phyloP scores from a whole-genome alignment of 1,140 invertebrate species.

The Penaeus indicus region DNA sequence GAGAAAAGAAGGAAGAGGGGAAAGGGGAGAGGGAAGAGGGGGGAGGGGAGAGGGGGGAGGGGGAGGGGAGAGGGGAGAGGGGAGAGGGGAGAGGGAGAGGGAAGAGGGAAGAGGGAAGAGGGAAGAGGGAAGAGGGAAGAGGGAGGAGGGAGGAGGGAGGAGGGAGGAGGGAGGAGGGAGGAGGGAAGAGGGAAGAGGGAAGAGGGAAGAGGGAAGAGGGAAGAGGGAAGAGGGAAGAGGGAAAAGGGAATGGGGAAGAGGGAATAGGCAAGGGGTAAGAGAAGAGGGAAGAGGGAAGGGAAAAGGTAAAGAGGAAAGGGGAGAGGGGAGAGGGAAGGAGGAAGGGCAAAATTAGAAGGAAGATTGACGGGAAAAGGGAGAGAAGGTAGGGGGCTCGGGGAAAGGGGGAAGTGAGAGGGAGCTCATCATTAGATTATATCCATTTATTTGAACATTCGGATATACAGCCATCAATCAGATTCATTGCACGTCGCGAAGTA shows the following conservation, averaged over 20 bases:
- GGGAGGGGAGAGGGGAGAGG: not conserved
- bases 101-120: not conserved
- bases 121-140: not conserved
- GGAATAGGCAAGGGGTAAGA: not conserved
- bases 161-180: not conserved
- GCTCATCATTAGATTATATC: too few relatives aligned
- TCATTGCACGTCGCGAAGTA: too few relatives aligned
- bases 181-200: not conserved
- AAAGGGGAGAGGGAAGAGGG: not conserved
- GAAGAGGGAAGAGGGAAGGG: not conserved
- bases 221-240: too few relatives aligned
- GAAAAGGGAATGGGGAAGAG: not conserved
- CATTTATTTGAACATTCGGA: too few relatives aligned
- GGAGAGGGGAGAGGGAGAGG: too few relatives aligned
- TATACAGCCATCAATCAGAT: too few relatives aligned
- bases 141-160: not conserved
- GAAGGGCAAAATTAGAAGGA: not conserved
- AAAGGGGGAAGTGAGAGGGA: not conserved
- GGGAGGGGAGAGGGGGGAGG: not conserved
- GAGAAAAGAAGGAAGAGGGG: not conserved
- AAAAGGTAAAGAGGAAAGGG: not conserved
- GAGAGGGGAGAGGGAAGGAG: too few relatives aligned
- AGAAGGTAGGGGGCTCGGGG: not conserved
- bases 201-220: too few relatives aligned
- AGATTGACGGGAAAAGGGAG: not conserved